These are phyloP conservation scores for Phyllostomus hastatus DNA, from an alignment of 2,113 vertebrate species.

Conservation along the genomic window DNA sequence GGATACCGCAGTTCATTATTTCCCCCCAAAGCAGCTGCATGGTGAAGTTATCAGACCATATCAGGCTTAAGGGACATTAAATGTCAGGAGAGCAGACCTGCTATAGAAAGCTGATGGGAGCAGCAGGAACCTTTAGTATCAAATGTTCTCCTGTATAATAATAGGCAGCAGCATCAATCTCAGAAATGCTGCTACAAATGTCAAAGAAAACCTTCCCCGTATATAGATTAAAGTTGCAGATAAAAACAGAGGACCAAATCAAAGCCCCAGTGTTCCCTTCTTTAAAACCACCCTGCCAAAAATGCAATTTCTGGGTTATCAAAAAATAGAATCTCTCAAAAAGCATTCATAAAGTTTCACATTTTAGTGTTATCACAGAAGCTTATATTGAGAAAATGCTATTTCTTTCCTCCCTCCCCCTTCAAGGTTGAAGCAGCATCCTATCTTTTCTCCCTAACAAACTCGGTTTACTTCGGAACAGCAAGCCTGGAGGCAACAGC, in stretches of 20 bases:
- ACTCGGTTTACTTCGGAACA: conserved; percentile 51
- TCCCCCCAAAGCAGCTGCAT: conserved; percentile 36
- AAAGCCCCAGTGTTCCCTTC: conserved; percentile 66
- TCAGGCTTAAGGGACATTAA: conserved; percentile 74
- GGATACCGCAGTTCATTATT: conserved; percentile 65
- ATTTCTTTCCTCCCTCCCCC: conserved; percentile 60
- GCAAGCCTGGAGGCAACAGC: conserved; percentile 38
- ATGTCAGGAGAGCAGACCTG: conserved; percentile 77
- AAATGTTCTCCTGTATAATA: conserved; percentile 76
- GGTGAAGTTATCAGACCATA: conserved; percentile 78
- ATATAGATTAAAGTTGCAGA: conserved; percentile 74
- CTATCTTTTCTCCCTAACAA: conserved; percentile 25
- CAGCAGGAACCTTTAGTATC: conserved; percentile 74
- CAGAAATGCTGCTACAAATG: conserved; percentile 72
- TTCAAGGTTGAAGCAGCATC: conserved; percentile 46
- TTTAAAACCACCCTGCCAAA: conserved; percentile 71
- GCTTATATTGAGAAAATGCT: conserved; percentile 59
- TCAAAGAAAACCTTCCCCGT: conserved; percentile 73
- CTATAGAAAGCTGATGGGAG: conserved; percentile 74
- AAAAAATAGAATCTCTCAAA: conserved; percentile 77
- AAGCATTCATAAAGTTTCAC: conserved; percentile 71
- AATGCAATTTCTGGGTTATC: conserved; percentile 74
- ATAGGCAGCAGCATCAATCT: conserved; percentile 72
- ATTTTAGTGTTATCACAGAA: conserved; percentile 69
- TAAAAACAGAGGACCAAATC: conserved; percentile 76